Evolutionary conservation across 2,797 vertebrate genomes (phyloP).

Genomic region (Sebastes matsubarae): DNA sequence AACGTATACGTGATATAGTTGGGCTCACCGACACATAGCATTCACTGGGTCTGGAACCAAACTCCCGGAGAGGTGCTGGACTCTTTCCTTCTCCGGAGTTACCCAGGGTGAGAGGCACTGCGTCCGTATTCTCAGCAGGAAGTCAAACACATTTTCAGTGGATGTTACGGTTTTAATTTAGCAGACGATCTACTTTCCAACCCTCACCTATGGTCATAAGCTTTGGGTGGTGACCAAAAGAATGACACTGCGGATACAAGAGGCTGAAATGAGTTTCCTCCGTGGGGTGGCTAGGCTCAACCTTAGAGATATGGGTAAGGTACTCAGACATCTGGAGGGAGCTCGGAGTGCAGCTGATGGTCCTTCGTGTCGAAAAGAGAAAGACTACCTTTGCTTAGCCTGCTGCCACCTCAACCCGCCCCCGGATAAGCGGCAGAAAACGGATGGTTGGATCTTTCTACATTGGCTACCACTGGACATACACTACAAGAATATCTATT

Average conservation of each 20-base stretch:
- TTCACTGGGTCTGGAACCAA: not conserved
- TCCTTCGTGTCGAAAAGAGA: not conserved
- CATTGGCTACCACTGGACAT: not conserved
- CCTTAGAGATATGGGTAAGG: not conserved
- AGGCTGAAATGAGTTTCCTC: not conserved
- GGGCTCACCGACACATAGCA: not conserved
- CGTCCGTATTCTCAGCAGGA: not conserved
- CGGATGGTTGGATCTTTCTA: not conserved
- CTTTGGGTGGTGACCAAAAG: not conserved
- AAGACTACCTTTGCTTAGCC: not conserved
- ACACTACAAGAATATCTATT: not conserved
- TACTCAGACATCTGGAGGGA: not conserved
- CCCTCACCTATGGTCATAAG: not conserved
- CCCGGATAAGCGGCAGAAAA: not conserved
- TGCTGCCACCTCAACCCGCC: not conserved
- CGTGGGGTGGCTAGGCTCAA: not conserved
- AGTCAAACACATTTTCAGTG: not conserved
- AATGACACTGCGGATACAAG: not conserved
- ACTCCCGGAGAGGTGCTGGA: not conserved
- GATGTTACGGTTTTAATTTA: not conserved
- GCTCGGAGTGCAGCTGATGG: not conserved
- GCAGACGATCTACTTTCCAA: not conserved
- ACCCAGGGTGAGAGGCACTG: not conserved
- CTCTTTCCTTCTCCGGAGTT: not conserved
- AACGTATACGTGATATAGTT: not conserved